Evolutionary conservation across 1,140 invertebrate genomes (phyloP), one percentile per base, ranked within the genome.

Genomic region (Drosophila repleta): DNA sequence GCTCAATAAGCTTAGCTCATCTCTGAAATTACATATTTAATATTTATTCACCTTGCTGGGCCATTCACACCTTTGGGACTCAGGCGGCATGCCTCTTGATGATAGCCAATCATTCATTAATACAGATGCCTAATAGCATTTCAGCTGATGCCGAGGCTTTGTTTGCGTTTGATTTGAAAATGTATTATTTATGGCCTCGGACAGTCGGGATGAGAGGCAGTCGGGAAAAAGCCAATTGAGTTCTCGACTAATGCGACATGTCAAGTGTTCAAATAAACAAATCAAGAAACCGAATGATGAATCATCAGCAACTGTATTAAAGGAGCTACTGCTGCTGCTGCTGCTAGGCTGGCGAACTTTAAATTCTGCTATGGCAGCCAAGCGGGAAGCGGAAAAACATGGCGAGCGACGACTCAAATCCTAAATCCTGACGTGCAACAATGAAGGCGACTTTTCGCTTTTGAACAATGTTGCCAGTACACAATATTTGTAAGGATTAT

Each of bases 141-240:
- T 51, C 29, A 72, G 37, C 39, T 51, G 21, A 29, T 49, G 56
- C 32, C 17, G 55, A 4, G 8, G 55, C n/a, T 10, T 20, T 29
- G 18, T 41, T 56, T 35, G 6, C 77, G 78, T 79, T 70, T 89
- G 84, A 88, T 88, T 88, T 80, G 84, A 88, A 89, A 88, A 89
- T 88, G 72, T 84, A 77, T 89, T 88, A 88, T 88, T 88, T 75
- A 88, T 87, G 68, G 70, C 75, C 66, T 62, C 62, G 55, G 63
- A 49, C 77, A 66, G 26, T 29, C 45, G 53, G 41, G 57, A 70
- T 61, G 32, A 64, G 35, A 32, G 35, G 41, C 15, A 35, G 55
- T 32, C 61, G 26, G 7, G 55, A 6, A 21, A 84, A 63, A 61
- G 62, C 72, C 69, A 70, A 68, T 80, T 74, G 45, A 49, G 68